Conservation (phyloP, 2,113 vertebrate genomes). For the Callocephalon fimbriatum region DNA sequence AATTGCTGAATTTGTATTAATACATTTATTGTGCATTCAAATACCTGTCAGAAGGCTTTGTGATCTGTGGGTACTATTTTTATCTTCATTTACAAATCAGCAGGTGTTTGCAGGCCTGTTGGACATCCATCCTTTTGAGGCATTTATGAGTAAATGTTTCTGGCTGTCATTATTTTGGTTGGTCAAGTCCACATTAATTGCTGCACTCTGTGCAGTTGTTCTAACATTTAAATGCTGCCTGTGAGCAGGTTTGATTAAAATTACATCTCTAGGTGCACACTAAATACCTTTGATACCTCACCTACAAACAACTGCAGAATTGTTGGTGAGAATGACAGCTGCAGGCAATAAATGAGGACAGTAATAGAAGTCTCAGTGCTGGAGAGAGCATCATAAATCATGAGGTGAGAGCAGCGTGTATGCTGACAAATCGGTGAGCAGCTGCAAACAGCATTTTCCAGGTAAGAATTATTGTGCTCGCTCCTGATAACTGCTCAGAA, state of each 20-base stretch:
- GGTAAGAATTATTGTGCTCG: constrained; percentile 70
- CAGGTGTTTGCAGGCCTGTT: constrained; percentile 5
- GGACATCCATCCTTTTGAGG: constrained; percentile 25
- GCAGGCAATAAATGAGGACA: constrained; percentile 78
- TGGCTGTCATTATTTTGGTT: background rate
- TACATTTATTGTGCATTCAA: background rate
- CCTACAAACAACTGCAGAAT: constrained; percentile 75
- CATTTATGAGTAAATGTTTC: background rate
- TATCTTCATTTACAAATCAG: constrained; percentile 14
- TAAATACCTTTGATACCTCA: constrained; percentile 74
- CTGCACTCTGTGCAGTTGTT: background rate
- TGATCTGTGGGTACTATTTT: constrained; percentile 21
- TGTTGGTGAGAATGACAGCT: constrained; percentile 78
- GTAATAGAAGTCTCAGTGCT: constrained; percentile 72
- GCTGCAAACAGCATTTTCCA: constrained; percentile 73
- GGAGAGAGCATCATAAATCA: constrained; percentile 73
- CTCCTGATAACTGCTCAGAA: constrained; percentile 77
- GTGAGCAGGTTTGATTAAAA: constrained; percentile 61
- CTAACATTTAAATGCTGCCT: constrained; percentile 25
- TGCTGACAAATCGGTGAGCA: constrained; percentile 66
- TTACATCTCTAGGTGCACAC: constrained; percentile 38
- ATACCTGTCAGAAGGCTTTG: background rate
- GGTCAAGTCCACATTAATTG: constrained; percentile 32
- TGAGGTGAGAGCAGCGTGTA: constrained; percentile 50
- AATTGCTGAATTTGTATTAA: background rate